A percentile compares a stretch with the other conserved stretches of the same genome.
These are phyloP conservation scores for Plutella xylostella DNA, from an alignment of 2,888 invertebrate species.

Conservation along the genomic window DNA sequence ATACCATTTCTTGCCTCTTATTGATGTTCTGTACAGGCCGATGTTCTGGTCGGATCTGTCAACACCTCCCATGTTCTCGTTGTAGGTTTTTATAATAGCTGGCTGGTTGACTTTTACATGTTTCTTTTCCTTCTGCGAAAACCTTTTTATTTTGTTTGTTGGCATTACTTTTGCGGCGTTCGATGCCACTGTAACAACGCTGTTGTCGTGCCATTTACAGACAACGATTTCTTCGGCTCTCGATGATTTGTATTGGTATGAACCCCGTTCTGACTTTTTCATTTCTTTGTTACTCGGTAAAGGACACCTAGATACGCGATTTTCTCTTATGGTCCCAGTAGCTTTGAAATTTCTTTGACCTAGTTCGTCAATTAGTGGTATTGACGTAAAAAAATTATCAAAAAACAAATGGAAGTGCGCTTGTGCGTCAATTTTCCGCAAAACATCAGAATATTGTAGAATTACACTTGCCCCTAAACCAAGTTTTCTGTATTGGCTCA, in stretches of 20 bases:
- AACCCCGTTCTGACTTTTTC: not conserved
- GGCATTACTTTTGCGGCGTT: not conserved
- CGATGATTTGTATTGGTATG: not conserved
- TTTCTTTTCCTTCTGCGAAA: slow-evolving; percentile 8
- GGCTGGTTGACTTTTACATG: slow-evolving; percentile 3
- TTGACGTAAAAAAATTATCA: not conserved
- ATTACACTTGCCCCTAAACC: not conserved
- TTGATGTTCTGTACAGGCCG: slow-evolving; percentile 3
- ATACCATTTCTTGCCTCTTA: slow-evolving; percentile 9
- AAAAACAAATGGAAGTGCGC: not conserved
- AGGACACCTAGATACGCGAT: not conserved
- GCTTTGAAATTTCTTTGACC: slow-evolving; percentile 2
- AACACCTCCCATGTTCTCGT: slow-evolving; percentile 7
- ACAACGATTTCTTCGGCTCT: slow-evolving; percentile 1
- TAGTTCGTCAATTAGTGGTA: no score
- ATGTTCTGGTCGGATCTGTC: slow-evolving; percentile 9
- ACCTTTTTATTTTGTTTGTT: slow-evolving; percentile 1
- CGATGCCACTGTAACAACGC: slow-evolving; percentile 5
- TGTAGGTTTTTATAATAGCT: slow-evolving; percentile 5
- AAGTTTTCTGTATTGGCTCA: not conserved
- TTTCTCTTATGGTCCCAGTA: slow-evolving; percentile 2
- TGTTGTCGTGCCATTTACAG: slow-evolving; percentile 6
- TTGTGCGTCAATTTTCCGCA: not conserved
- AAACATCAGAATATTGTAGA: not conserved
- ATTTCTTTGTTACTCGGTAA: no score